Conservation (phyloP, 2,888 invertebrate genomes). For the Caenorhabditis drosophilae region DNA sequence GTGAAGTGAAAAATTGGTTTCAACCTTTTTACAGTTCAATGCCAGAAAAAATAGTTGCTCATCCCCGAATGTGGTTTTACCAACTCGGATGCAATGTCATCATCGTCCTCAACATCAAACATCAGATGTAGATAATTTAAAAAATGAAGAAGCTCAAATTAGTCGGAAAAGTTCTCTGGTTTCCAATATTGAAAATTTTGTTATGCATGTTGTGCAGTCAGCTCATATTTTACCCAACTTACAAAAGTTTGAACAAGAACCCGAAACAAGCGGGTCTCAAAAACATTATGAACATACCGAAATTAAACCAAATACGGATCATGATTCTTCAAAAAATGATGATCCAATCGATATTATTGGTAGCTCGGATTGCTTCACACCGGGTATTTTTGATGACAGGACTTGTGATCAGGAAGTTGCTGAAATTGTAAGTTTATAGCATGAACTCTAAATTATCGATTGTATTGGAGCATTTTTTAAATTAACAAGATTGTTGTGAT, state of each 20-base stretch:
- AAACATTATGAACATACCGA: too few species aligned
- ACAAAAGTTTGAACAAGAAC: too few species aligned
- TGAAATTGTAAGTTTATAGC: conserved; percentile 24
- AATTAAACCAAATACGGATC: neutral
- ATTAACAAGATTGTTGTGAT: neutral
- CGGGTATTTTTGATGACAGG: neutral
- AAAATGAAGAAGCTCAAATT: too few species aligned
- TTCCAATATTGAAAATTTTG: conserved; percentile 17
- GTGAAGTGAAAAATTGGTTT: too few species aligned
- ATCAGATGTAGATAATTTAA: neutral
- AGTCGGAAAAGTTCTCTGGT: too few species aligned
- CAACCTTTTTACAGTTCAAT: too few species aligned
- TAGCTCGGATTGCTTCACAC: conserved; percentile 23
- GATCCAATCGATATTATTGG: conserved; percentile 18
- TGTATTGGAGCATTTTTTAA: neutral
- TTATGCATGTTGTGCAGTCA: conserved; percentile 29
- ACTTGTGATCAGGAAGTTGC: conserved; percentile 19
- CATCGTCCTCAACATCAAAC: neutral
- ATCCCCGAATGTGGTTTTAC: too few species aligned
- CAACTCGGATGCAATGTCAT: neutral
- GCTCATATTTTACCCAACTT: conserved; percentile 15
- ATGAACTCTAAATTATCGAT: too few species aligned
- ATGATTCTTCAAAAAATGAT: conserved; percentile 3
- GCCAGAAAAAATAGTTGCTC: too few species aligned
- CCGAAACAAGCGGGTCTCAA: too few species aligned